Conservation (phyloP, 2,888 invertebrate genomes). For the Tiliacea aurago region DNA sequence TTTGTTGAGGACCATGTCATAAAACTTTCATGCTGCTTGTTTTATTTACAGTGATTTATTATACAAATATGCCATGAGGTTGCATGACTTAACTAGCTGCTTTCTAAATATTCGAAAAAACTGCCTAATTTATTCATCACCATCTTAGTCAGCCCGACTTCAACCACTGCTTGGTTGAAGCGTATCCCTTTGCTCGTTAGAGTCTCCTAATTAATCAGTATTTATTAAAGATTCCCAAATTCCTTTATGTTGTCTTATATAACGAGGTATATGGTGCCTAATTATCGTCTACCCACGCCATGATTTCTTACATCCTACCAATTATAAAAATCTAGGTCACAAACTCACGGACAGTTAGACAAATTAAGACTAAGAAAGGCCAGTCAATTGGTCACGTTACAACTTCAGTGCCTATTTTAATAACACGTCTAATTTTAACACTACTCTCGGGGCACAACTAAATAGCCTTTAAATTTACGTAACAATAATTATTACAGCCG, state of each 20-base stretch:
- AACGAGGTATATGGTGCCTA: neutral
- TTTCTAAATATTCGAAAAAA: neutral
- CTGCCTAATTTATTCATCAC: neutral
- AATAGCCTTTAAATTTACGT: slow-evolving; percentile 39
- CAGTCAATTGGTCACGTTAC: slow-evolving; percentile 26
- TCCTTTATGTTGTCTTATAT: neutral
- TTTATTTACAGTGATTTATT: neutral
- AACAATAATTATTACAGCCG: slow-evolving; percentile 41
- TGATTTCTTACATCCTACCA: slow-evolving; percentile 22
- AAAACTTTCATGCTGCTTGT: neutral
- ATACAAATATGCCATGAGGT: too few relatives aligned
- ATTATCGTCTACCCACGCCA: slow-evolving; percentile 21
- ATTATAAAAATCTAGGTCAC: slow-evolving; percentile 44
- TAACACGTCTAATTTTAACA: slow-evolving; percentile 42
- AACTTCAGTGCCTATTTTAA: slow-evolving; percentile 38
- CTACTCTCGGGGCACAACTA: slow-evolving; percentile 35
- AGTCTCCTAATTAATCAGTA: neutral
- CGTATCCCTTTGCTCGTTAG: too few relatives aligned
- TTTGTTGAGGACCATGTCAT: neutral
- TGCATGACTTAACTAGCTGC: neutral
- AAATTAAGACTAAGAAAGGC: slow-evolving; percentile 44
- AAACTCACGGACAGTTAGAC: slow-evolving; percentile 12
- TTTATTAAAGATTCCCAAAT: neutral
- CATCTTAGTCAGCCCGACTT: neutral
- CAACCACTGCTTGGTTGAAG: neutral